A percentile compares a stretch with the other conserved stretches of the same genome.
These are phyloP conservation scores for Blera fallax DNA, from an alignment of 2,888 invertebrate species.

Conservation along the genomic window DNA sequence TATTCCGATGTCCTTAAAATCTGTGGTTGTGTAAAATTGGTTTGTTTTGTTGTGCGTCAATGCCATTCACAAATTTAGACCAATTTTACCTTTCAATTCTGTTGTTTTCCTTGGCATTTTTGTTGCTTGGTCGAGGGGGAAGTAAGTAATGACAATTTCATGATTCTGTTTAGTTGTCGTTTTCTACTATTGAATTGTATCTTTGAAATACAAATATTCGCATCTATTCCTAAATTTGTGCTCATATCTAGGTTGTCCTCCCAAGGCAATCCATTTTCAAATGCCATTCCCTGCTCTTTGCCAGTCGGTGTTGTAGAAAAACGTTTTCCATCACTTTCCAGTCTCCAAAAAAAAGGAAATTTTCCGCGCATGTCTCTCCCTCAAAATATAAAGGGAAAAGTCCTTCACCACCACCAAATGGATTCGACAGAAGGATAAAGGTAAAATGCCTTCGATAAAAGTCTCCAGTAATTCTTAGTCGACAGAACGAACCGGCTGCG, in stretches of 20 bases:
- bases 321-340: conserved; percentile 34
- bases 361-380: conserved; percentile 27
- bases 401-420: neutral
- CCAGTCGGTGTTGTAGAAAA: neutral
- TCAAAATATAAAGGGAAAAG: conserved; percentile 56
- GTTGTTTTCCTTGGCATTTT: no score
- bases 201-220: no score
- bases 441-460: conserved; percentile 32
- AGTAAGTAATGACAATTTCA: no score
- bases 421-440: conserved; percentile 28
- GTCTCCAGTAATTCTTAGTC: conserved; percentile 61
- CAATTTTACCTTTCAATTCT: no score
- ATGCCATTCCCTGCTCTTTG: neutral
- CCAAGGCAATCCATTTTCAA: neutral
- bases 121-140: no score
- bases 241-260: neutral
- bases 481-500: conserved; percentile 64
- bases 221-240: no score
- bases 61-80: no score
- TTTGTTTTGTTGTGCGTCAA: no score
- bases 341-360: conserved; percentile 47
- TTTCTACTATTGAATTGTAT: no score
- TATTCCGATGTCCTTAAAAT: no score
- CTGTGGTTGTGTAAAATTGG: no score
- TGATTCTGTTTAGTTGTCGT: no score